Base-by-base conservation (phyloP, 30 jellyfish, hydroid and myxozoan species). In the Kudoa iwatai region DNA sequence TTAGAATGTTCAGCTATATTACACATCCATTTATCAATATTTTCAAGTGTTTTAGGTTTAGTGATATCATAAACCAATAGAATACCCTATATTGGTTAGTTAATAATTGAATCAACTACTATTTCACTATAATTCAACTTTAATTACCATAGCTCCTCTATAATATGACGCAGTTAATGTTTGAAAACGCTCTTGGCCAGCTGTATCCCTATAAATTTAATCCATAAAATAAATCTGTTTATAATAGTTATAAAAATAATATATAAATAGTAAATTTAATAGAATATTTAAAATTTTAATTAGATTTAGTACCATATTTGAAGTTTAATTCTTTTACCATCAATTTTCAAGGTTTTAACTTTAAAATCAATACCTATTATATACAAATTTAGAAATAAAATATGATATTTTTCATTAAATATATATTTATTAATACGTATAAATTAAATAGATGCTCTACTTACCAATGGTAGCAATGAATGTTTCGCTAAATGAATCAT, bases 401-500 rank as follows among this genome's bases (percentile, higher is more conserved):
- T n/a, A n/a, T n/a, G n/a, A n/a, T n/a, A n/a, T n/a, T n/a, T n/a
- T n/a, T n/a, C n/a, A n/a, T n/a, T n/a, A n/a, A n/a, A n/a, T n/a
- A n/a, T n/a, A n/a, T n/a, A n/a, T n/a, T n/a, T n/a, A n/a, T n/a
- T n/a, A n/a, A n/a, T n/a, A n/a, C n/a, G n/a, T n/a, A n/a, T n/a
- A n/a, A n/a, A n/a, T n/a, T n/a, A n/a, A n/a, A n/a, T n/a, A 28
- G 36, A 28, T 9, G 36, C 9, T 28, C n/a, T 6, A n/a, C 36
- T 28, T 28, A 28, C 36, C 36, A 28, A 28, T 28, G 9, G 36
- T 28, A 28, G 36, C 9, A n/a, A 28, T n/a, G 36, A 28, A 28
- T 6, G 9, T 28, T 28, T 28, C 36, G n/a, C 36, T 28, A n/a
- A 28, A 28, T 6, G 9, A 6, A 28, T 28, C n/a, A n/a, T 28